Evolutionary conservation across 1,140 invertebrate species (phyloP), one percentile per base, ranked within the genome.

Genomic region (Drosophila bocki): DNA sequence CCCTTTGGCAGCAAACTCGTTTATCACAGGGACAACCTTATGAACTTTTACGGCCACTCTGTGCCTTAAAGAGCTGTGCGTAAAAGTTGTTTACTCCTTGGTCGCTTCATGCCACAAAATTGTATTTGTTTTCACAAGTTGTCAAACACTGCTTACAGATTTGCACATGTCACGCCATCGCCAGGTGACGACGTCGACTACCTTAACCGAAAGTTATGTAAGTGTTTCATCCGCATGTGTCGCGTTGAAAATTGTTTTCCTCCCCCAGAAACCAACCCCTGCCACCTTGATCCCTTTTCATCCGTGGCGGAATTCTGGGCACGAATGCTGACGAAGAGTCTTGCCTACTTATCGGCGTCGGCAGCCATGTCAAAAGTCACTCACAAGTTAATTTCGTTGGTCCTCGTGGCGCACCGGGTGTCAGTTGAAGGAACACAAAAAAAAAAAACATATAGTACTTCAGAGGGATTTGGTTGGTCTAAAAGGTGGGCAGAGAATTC

Each of bases 351-450:
- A 75, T 84, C 71, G 63, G 65, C 85, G 56, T 35, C 59, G 53
- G 60, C 65, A 47, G 59, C 35, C 67, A 61, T 79, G 75, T 78
- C 60, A 71, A 67, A 69, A 88, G 84, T 84, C 77, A 78, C 74
- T 80, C 63, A 70, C 85, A 88, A 81, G 85, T 90, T 88, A 82
- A 90, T 88, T 90, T 88, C 80, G 72, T 53, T 64, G 57, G 47
- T 59, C 57, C 72, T 75, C 44, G 70, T 60, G 77, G 72, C 64
- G 60, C 65, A 56, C 72, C 62, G 59, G 69, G 53, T 72, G 53
- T 60, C 65, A 51, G 33, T n/a, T 7, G 29, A 22, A 56, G 19
- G 47, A 53, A 35, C 42, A 37, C 15, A 26, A 22, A n/a, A 22
- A 32, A 51, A 51, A 12, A 64, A 58, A 37, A 3, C 26, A 3